phyloP scores from a whole-genome alignment of 92 coral and sea anemone species.

The Phenganax stokvisi region DNA sequence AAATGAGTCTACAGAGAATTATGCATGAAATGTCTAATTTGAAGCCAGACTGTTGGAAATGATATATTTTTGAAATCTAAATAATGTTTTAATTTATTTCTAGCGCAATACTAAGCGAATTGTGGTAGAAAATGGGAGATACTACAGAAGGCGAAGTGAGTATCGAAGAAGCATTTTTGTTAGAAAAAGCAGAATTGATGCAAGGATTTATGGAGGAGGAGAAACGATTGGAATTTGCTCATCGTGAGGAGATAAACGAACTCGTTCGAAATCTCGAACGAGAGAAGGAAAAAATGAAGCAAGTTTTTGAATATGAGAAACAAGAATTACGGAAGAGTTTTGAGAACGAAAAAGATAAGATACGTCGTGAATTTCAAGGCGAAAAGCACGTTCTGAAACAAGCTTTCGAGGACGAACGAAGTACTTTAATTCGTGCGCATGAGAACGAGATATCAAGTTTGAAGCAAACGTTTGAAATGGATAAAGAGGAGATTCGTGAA shows the following conservation, averaged over 20 bases:
- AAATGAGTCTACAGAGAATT: not conserved
- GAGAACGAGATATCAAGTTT: constrained; percentile 68
- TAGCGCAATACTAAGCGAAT: constrained; percentile 32
- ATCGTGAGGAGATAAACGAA: constrained; percentile 79
- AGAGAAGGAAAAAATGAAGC: constrained; percentile 76
- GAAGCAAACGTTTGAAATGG: constrained; percentile 61
- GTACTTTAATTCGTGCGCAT: constrained; percentile 53
- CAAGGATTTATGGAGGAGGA: constrained; percentile 93
- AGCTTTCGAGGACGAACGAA: constrained; percentile 86
- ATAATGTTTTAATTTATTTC: not conserved
- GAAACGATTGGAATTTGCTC: constrained; percentile 70
- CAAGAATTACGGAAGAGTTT: constrained; percentile 83
- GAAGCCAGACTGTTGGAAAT: not conserved
- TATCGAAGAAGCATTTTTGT: constrained; percentile 40
- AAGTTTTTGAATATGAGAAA: constrained; percentile 75
- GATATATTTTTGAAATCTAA: not conserved
- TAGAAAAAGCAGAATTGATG: constrained; percentile 88
- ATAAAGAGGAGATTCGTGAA: constrained; percentile 65
- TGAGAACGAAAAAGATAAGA: constrained; percentile 81
- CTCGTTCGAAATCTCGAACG: constrained; percentile 64
- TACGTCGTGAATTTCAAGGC: constrained; percentile 85
- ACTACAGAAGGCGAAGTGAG: constrained; percentile 51
- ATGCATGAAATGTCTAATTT: not conserved
- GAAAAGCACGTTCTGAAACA: constrained; percentile 89
- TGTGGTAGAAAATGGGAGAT: constrained; percentile 29